Base-by-base conservation (phyloP, 2,797 vertebrate genomes). In the Pseudochirops cupreus region DNA sequence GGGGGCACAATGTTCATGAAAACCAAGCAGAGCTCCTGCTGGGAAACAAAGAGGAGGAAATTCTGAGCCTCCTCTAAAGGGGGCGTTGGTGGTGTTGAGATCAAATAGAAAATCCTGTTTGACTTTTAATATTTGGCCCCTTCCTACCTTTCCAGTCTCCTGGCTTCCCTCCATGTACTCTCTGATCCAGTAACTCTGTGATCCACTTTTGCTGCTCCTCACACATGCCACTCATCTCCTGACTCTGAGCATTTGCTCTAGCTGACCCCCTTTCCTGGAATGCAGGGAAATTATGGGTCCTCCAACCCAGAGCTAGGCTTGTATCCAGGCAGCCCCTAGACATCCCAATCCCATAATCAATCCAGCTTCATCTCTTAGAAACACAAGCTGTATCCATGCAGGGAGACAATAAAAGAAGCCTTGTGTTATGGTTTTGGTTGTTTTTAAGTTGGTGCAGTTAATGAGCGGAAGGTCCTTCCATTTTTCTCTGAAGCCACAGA, bases 361-460 rank as follows among this genome's bases (percentile, higher is more conserved):
- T 26, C 74, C 1, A 46, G 39, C 39, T 50, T 26, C 39, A 12
- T 50, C 21, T 46, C 11, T 39, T 82, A 82, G 74, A 82, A 82
- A 56, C 6, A 2, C 16, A 9, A 1, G 9, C 9, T 5, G 16
- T 55, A 10, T 53, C 5, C 62, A 1, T 55, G 12, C 56, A 1
- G 1, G 0, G 1, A 11, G 9, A 21, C 14, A 16, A 9, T 58
- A 54, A 46, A 82, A 55, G 62, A 53, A 90, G 9, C 24, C 3
- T 9, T 0, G 0, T 50, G 67, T 82, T 24, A 6, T 82, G 39
- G 21, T 46, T 46, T 12, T 46, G 46, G 31, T 0, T 50, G 5
- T 52, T 53, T 95, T 93, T 55, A 56, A 90, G 50, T 56, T 0
- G 6, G 91, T 89, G 31, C 56, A 55, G 39, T 94, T 58, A 62